Percentiles rank a stretch among this genome's conserved stretches.
phyloP scores from a whole-genome alignment of 2,888 invertebrate genomes.

The Ophion ellenae region DNA sequence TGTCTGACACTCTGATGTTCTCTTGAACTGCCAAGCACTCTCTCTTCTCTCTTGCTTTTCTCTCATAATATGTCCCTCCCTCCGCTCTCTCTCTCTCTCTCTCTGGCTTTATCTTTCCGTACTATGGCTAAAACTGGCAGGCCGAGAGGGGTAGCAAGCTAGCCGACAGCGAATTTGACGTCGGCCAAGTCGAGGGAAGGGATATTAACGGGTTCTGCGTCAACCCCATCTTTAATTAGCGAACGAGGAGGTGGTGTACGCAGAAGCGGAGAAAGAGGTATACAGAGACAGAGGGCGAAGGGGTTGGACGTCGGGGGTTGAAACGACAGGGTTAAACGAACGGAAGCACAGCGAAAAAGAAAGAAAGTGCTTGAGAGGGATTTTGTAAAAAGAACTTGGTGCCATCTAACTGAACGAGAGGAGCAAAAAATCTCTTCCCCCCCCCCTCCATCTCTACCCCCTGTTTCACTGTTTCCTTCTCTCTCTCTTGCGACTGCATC shows the following conservation, averaged over 20 bases:
- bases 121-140: constrained; percentile 26
- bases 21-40: constrained; percentile 10
- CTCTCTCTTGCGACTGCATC: background rate
- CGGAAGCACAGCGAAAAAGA: background rate
- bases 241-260: constrained; percentile 31
- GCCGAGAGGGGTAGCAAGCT: constrained; percentile 20
- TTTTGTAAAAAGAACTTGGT: constrained; percentile 1
- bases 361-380: background rate
- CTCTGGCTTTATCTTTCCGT: background rate
- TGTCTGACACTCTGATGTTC: constrained; percentile 26
- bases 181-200: constrained; percentile 64
- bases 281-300: constrained; percentile 14
- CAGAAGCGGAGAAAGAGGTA: constrained; percentile 9
- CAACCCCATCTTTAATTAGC: constrained; percentile 70
- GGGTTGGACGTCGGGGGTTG: constrained; percentile 9
- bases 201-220: constrained; percentile 70
- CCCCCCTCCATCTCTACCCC: too few relatives aligned
- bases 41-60: constrained; percentile 1
- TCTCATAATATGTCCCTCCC: background rate
- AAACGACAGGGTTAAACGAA: constrained; percentile 10
- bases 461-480: background rate
- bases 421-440: background rate
- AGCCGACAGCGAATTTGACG: constrained; percentile 46
- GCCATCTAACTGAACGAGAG: constrained; percentile 27
- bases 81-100: background rate